Evolutionary conservation across 2,113 vertebrate genomes (phyloP).

Genomic region (Zootoca vivipara): DNA sequence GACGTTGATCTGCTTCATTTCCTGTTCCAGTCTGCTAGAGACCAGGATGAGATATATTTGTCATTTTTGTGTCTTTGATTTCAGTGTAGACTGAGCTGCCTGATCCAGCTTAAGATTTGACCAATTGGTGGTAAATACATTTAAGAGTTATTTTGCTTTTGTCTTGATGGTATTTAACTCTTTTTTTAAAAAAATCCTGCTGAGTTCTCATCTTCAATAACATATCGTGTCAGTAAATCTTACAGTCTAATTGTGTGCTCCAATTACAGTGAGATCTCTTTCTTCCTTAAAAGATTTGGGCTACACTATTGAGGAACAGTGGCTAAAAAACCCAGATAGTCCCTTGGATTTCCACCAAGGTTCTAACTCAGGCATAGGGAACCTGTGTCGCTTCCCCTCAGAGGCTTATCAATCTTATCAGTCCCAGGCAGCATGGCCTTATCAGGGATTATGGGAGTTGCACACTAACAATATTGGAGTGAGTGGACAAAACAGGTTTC

Average conservation of each 20-base stretch:
- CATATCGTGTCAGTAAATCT: not conserved
- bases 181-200: not conserved
- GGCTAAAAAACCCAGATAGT: not conserved
- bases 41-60: constrained; percentile 17
- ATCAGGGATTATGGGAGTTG: too few relatives aligned
- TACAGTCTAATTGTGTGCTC: not conserved
- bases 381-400: too few relatives aligned
- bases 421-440: too few relatives aligned
- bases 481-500: too few relatives aligned
- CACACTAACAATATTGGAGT: too few relatives aligned
- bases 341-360: not conserved
- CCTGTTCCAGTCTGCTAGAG: constrained; percentile 41
- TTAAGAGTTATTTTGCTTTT: constrained; percentile 10
- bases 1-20: constrained; percentile 25
- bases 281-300: not conserved
- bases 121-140: not conserved
- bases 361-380: too few relatives aligned
- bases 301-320: not conserved
- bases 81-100: constrained; percentile 35
- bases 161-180: not conserved
- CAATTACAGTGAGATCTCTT: not conserved
- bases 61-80: constrained; percentile 54
- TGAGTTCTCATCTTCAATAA: not conserved
- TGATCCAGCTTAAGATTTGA: constrained; percentile 10
- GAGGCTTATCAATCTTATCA: too few relatives aligned